A percentile compares a stretch with the other conserved stretches of the same genome.
Evolutionary conservation across 2,797 vertebrate genomes (phyloP).

Genomic region (Avahi laniger): DNA sequence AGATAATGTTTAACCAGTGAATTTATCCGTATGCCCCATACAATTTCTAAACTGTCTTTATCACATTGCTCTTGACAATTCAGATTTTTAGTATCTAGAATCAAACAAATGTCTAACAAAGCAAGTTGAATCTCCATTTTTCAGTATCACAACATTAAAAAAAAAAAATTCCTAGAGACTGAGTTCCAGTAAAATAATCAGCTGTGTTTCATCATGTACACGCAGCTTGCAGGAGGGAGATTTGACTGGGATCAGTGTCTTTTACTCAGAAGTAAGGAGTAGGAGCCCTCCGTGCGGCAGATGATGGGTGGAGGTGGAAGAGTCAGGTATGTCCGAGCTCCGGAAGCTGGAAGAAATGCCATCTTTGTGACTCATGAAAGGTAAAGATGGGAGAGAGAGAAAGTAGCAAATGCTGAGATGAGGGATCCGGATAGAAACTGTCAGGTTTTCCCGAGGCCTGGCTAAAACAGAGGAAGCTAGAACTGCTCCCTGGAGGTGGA

Average conservation of each 20-base stretch:
- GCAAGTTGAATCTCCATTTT: neutral
- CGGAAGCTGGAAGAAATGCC: neutral
- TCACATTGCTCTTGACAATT: neutral
- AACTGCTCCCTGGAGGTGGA: neutral
- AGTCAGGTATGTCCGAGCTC: neutral
- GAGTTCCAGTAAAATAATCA: neutral
- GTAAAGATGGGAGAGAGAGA: neutral
- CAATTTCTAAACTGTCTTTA: neutral
- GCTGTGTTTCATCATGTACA: rapidly evolving
- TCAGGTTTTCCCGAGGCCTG: neutral
- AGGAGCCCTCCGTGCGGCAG: rapidly evolving
- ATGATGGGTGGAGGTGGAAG: rapidly evolving
- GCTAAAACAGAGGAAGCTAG: neutral
- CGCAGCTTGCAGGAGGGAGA: too few species aligned
- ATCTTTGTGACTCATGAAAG: neutral
- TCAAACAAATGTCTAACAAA: neutral
- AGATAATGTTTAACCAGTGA: neutral
- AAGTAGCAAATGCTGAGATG: neutral
- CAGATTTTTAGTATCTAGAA: neutral
- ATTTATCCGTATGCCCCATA: neutral
- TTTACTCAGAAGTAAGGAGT: neutral
- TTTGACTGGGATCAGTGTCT: neutral
- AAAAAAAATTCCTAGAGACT: neutral
- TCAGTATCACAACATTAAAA: neutral
- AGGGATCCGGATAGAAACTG: neutral